These are phyloP conservation scores for Sarcophaga rosellei DNA, from an alignment of 2,888 invertebrate species.

Conservation along the genomic window DNA sequence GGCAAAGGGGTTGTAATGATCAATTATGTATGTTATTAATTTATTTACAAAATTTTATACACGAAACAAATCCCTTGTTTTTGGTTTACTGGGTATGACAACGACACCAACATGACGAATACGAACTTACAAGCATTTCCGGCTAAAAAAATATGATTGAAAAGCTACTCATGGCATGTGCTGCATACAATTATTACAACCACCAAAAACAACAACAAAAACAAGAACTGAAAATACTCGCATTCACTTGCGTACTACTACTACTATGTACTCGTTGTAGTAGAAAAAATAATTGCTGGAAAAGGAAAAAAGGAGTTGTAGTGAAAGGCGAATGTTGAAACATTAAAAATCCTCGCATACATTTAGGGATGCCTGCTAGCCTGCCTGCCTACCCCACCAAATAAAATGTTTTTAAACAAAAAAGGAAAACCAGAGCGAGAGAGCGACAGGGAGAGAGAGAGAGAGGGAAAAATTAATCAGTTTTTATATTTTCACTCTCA, in stretches of 20 bases:
- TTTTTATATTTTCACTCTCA: constrained; percentile 33
- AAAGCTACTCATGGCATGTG: constrained; percentile 59
- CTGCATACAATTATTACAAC: constrained; percentile 45
- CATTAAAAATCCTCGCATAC: constrained; percentile 36
- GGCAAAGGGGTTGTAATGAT: too few species aligned
- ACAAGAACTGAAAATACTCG: background rate
- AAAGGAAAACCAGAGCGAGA: background rate
- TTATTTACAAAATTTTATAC: background rate
- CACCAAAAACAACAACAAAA: constrained; percentile 7
- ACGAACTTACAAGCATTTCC: constrained; percentile 54
- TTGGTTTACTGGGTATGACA: constrained; percentile 31
- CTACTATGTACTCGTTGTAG: constrained; percentile 33
- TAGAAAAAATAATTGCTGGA: constrained; percentile 31
- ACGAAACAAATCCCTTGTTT: background rate
- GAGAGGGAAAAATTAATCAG: background rate
- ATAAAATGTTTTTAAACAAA: constrained; percentile 70
- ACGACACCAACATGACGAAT: constrained; percentile 15
- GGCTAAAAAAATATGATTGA: constrained; percentile 57
- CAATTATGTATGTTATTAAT: background rate
- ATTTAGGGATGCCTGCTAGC: constrained; percentile 72
- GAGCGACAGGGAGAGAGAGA: too few species aligned
- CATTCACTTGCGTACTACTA: background rate
- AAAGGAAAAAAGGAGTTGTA: background rate
- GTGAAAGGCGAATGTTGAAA: constrained; percentile 3
- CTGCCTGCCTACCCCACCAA: constrained; percentile 78